phyloP scores from a whole-genome alignment of 2,113 vertebrate species.

The Arenaria interpres region DNA sequence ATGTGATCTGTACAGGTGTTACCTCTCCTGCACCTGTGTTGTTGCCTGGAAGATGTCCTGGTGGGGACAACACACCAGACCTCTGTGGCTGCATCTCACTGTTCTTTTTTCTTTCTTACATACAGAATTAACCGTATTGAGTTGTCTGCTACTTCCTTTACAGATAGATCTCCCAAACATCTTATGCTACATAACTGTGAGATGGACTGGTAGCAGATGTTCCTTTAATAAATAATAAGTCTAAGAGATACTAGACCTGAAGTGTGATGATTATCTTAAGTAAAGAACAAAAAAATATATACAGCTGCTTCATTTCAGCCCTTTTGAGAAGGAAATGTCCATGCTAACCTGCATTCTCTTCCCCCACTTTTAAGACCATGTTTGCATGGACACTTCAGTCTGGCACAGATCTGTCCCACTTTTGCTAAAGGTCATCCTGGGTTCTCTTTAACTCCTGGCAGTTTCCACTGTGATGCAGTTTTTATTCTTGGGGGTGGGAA shows the following conservation, averaged over 20 bases:
- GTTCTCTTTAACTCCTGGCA: background rate
- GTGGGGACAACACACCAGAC: background rate
- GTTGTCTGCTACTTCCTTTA: background rate
- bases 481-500: background rate
- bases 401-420: background rate
- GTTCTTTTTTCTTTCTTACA: background rate
- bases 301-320: background rate
- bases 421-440: background rate
- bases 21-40: background rate
- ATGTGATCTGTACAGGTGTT: background rate
- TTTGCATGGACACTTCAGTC: background rate
- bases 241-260: background rate
- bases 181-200: background rate
- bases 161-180: background rate
- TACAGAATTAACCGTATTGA: accelerated
- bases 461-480: background rate
- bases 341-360: background rate
- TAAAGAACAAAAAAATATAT: background rate
- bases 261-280: background rate
- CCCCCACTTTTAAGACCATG: background rate
- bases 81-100: background rate
- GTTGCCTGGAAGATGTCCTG: background rate
- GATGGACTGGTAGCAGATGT: background rate
- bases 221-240: background rate
- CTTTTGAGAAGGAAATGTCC: background rate